These are phyloP conservation scores for Nysson spinosus DNA, from an alignment of 2,888 invertebrate genomes.

Conservation along the genomic window DNA sequence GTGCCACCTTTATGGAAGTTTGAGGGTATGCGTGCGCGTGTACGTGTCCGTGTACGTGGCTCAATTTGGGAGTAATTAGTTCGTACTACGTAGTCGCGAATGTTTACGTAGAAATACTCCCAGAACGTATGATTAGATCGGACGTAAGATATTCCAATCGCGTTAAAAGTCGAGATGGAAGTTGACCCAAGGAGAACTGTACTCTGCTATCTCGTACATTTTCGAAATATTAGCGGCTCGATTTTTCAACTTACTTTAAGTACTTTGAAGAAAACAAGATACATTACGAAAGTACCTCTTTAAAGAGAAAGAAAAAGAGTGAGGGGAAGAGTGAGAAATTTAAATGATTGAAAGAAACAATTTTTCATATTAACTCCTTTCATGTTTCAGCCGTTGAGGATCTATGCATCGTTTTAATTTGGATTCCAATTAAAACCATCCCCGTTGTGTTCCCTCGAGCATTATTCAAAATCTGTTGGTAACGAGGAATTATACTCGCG, in stretches of 20 bases:
- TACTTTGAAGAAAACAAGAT: too few species aligned
- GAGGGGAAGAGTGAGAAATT: neutral
- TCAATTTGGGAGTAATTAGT: constrained; percentile 50
- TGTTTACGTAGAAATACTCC: constrained; percentile 48
- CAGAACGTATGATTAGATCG: constrained; percentile 43
- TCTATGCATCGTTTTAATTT: neutral
- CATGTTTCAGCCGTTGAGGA: neutral
- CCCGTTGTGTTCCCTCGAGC: neutral
- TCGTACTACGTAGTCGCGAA: constrained; percentile 47
- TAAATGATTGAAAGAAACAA: neutral
- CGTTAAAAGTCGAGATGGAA: constrained; percentile 15
- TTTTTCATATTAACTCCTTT: neutral
- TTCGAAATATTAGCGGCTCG: too few species aligned
- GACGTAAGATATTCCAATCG: constrained; percentile 29
- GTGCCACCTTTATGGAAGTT: constrained; percentile 41
- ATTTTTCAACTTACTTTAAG: too few species aligned
- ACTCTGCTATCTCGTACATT: too few species aligned
- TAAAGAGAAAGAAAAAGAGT: neutral
- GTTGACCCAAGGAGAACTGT: constrained; percentile 24
- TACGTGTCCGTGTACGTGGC: constrained; percentile 55
- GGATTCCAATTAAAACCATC: neutral
- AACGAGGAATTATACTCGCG: neutral
- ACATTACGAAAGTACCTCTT: too few species aligned
- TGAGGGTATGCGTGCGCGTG: constrained; percentile 31
- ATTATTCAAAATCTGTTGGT: too few species aligned